Evolutionary conservation across 1,140 invertebrate genomes (phyloP).

Genomic region (Anastrepha ludens): DNA sequence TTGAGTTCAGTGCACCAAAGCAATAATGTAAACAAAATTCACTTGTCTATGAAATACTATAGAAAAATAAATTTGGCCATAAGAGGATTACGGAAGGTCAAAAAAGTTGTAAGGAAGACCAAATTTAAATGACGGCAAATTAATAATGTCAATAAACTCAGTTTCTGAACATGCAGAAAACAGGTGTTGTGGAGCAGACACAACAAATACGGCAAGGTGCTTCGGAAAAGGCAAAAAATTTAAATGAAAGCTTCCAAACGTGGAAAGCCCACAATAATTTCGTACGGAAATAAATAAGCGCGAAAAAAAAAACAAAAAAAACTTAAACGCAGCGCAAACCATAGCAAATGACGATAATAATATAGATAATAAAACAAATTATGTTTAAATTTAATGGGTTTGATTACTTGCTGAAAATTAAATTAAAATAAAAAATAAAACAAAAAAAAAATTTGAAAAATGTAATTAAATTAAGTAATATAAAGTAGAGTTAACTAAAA

Average conservation of each 20-base stretch:
- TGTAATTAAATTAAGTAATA: no score
- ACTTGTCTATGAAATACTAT: neutral
- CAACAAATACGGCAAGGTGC: neutral
- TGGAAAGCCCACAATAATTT: no score
- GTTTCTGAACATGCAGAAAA: neutral
- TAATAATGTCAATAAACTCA: neutral
- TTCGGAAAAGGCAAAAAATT: no score
- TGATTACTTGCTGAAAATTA: no score
- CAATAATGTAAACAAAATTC: neutral
- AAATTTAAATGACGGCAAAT: neutral
- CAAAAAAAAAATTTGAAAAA: no score
- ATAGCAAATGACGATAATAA: no score
- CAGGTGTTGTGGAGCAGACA: neutral
- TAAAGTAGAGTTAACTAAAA: no score
- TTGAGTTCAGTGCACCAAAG: neutral
- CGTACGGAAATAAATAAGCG: neutral
- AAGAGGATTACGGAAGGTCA: neutral
- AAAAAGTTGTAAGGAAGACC: neutral
- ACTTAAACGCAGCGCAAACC: no score
- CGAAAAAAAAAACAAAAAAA: neutral
- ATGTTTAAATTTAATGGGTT: no score
- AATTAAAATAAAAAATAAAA: no score
- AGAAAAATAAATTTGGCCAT: neutral
- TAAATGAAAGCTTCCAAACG: no score
- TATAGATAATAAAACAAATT: no score